Conservation (phyloP, 1,140 invertebrate genomes). For the Drosophila pandora region DNA sequence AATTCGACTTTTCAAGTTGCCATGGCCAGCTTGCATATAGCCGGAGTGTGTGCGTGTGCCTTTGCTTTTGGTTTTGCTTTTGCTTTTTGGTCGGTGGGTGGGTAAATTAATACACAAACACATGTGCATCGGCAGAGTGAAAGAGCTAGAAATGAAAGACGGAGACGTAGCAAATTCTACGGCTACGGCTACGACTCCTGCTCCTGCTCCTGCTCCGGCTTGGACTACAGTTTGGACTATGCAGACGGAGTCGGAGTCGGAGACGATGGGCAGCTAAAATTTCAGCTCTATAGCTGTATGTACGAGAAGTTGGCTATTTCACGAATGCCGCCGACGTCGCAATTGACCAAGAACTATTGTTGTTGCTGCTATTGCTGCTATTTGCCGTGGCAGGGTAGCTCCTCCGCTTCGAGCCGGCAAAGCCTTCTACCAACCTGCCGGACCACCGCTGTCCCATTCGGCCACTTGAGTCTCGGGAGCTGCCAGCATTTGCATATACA, state of each 20-base stretch:
- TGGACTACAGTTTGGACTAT: not conserved
- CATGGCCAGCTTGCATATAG: conserved; percentile 63
- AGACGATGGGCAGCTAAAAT: conserved; percentile 64
- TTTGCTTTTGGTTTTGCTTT: conserved; percentile 3
- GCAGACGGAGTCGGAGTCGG: conserved; percentile 47
- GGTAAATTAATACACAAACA: conserved; percentile 80
- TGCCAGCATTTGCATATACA: conserved; percentile 68
- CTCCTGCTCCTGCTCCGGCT: not conserved
- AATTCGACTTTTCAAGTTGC: conserved; percentile 82
- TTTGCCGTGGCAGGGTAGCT: conserved; percentile 31
- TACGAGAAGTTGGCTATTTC: conserved; percentile 76
- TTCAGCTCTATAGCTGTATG: conserved; percentile 48
- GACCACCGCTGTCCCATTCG: conserved; percentile 44
- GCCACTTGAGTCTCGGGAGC: conserved; percentile 56
- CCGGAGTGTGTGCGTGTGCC: conserved; percentile 4
- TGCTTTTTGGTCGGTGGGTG: conserved; percentile 50
- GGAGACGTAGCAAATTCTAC: conserved; percentile 11
- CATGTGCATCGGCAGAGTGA: conserved; percentile 56
- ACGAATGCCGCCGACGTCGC: conserved; percentile 71
- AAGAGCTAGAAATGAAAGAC: conserved; percentile 43
- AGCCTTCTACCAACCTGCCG: conserved; percentile 1
- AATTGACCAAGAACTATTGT: conserved; percentile 67
- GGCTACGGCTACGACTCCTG: conserved; percentile 2
- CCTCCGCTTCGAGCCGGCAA: conserved; percentile 1
- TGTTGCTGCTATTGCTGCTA: conserved; percentile 1